Evolutionary conservation across 2,113 vertebrate genomes (phyloP), one percentile per base, ranked within the genome.

Genomic region (Tachycineta bicolor): DNA sequence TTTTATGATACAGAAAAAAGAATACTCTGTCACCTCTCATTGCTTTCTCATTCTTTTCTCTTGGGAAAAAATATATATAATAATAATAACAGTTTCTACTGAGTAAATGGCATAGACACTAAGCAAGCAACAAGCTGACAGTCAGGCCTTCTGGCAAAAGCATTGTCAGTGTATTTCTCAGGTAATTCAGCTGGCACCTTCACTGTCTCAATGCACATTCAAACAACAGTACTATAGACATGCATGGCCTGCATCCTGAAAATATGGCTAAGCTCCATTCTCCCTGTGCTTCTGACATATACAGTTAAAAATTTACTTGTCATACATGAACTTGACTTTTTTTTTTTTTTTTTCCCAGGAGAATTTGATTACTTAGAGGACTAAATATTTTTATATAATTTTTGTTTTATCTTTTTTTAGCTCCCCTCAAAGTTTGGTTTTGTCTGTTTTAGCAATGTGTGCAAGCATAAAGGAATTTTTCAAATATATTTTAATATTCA

Each of bases 201-300:
- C 60, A 34, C 56, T 29, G 11, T 19, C 33, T 47, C 58, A 64
- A 24, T 7, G 31, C 56, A 77, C 39, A 56, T 28, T n/a, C 69
- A 68, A 37, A 71, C 0, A 1, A 47, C 34, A 73, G 12, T 5
- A 55, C 0, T n/a, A 19, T 7, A 75, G 49, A 43, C 9, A 14
- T 6, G 29, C 34, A 44, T n/a, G 18, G 7, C 23, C 2, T 19
- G 39, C 12, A 28, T 63, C 37, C 29, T 44, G 62, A 78, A 68
- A 71, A 75, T 44, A 37, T 17, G 31, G 8, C 47, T 68, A 47
- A 60, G 28, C 21, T 63, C 44, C 18, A 37, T 46, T 71, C 23
- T 75, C 41, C 34, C 12, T 67, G 29, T 14, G 44, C 43, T 77
- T 56, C 31, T 37, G 34, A 84, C 67, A 31, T 13, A 46, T 2